Percentiles rank a stretch among this genome's conserved stretches.
Conservation (phyloP, 2,797 vertebrate genomes). For the Cetoscarus ocellatus region DNA sequence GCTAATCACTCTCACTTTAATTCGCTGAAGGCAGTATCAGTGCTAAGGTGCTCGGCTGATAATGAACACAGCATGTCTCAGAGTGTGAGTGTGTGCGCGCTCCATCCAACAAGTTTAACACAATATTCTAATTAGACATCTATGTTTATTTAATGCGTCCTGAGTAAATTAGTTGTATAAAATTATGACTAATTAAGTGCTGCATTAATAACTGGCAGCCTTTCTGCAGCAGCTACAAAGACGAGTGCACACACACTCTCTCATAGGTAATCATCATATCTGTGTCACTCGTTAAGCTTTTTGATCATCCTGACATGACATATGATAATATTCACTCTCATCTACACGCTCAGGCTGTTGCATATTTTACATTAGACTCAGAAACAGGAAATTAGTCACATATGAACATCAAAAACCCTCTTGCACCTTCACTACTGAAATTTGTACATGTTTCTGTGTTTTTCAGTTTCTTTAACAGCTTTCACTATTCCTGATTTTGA, state of each 20-base stretch:
- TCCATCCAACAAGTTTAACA: conserved; percentile 77
- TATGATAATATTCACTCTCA: conserved; percentile 65
- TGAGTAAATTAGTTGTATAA: conserved; percentile 85
- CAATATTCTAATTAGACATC: conserved; percentile 84
- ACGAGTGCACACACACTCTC: conserved; percentile 22
- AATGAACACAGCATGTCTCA: conserved; percentile 63
- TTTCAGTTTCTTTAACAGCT: neutral
- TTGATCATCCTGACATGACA: conserved; percentile 72
- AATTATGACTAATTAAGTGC: conserved; percentile 85
- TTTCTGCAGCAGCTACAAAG: conserved; percentile 58
- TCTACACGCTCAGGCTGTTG: conserved; percentile 57
- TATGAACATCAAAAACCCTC: conserved; percentile 17
- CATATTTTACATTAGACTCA: conserved; percentile 61
- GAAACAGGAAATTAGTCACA: conserved; percentile 33
- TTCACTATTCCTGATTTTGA: too few relatives aligned
- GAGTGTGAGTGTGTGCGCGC: conserved; percentile 24
- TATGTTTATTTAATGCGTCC: conserved; percentile 85
- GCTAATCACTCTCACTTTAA: conserved; percentile 59
- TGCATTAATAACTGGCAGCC: conserved; percentile 76
- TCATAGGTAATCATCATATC: conserved; percentile 80
- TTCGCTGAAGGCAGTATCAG: conserved; percentile 62
- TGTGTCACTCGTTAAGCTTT: conserved; percentile 79
- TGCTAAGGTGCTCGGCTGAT: conserved; percentile 67
- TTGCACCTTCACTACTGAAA: neutral
- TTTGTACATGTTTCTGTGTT: neutral